A percentile compares a stretch with the other conserved stretches of the same genome.
Evolutionary conservation across 2,797 vertebrate genomes (phyloP).

Genomic region (Lophius americanus): DNA sequence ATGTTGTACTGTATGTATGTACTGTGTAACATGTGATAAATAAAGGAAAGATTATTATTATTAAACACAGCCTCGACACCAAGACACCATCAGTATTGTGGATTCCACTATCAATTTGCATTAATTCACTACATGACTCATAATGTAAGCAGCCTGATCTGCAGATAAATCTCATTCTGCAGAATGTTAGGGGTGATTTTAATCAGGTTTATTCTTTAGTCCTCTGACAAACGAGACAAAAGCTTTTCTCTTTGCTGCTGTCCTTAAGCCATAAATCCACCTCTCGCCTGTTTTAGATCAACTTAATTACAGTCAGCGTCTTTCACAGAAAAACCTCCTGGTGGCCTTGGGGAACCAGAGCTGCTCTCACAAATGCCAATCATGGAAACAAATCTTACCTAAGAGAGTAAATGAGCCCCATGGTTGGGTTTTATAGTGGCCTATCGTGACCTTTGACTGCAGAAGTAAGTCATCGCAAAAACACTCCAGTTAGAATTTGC

Average conservation of each 20-base stretch:
- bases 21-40: too few species aligned
- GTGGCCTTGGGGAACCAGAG: slow-evolving; percentile 17
- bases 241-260: neutral
- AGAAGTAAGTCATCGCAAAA: neutral
- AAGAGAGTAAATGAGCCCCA: slow-evolving; percentile 13
- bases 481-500: slow-evolving; percentile 23
- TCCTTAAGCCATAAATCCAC: neutral
- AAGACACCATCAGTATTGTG: slow-evolving; percentile 13
- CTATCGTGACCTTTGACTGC: slow-evolving; percentile 30
- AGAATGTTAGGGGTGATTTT: neutral
- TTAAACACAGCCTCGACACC: slow-evolving; percentile 24
- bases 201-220: neutral
- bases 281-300: slow-evolving; percentile 24
- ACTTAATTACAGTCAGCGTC: neutral
- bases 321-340: slow-evolving; percentile 4
- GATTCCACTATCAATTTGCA: slow-evolving; percentile 33
- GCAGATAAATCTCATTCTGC: slow-evolving; percentile 23
- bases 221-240: neutral
- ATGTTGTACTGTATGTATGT: too few species aligned
- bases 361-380: slow-evolving; percentile 5
- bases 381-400: slow-evolving; percentile 18
- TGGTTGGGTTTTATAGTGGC: slow-evolving; percentile 26
- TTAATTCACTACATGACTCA: slow-evolving; percentile 49
- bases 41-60: too few species aligned
- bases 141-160: slow-evolving; percentile 16